A percentile compares a stretch with the other conserved stretches of the same genome.
These are phyloP conservation scores for Plebejus argus DNA, from an alignment of 2,888 invertebrate genomes.

Conservation along the genomic window DNA sequence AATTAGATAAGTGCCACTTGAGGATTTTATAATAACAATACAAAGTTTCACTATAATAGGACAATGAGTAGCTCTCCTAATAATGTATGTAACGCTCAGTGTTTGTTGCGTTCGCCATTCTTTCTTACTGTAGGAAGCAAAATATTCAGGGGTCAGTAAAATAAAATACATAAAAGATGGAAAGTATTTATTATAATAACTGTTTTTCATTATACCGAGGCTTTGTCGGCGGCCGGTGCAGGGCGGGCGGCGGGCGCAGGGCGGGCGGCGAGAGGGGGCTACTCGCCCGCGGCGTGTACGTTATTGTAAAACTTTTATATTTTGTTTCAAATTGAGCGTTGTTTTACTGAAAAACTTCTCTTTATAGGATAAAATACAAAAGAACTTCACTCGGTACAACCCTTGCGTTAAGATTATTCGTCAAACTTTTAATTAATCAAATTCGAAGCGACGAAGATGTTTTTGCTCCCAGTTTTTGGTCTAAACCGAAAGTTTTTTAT, in stretches of 20 bases:
- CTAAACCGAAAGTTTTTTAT: conserved; percentile 23
- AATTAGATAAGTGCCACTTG: conserved; percentile 14
- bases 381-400: conserved; percentile 68
- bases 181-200: conserved; percentile 45
- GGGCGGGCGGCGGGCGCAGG: conserved; percentile 51
- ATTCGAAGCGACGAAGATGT: conserved; percentile 57
- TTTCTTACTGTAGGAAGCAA: not conserved
- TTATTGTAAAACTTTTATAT: conserved; percentile 79
- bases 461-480: conserved; percentile 30
- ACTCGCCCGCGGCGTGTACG: conserved; percentile 72
- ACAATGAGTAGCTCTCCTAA: not conserved
- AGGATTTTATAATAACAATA: not conserved
- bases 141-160: not conserved
- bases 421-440: conserved; percentile 78
- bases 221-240: conserved; percentile 58
- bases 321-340: conserved; percentile 74
- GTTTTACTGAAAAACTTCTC: conserved; percentile 76
- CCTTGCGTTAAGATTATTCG: conserved; percentile 71
- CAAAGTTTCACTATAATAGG: not conserved
- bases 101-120: not conserved
- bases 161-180: not conserved
- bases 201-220: conserved; percentile 57
- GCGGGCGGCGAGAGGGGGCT: conserved; percentile 64
- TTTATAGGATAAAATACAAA: conserved; percentile 75
- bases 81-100: not conserved